phyloP scores from a whole-genome alignment of 23 tunicate species.

The Clavelina lepadiformis region DNA sequence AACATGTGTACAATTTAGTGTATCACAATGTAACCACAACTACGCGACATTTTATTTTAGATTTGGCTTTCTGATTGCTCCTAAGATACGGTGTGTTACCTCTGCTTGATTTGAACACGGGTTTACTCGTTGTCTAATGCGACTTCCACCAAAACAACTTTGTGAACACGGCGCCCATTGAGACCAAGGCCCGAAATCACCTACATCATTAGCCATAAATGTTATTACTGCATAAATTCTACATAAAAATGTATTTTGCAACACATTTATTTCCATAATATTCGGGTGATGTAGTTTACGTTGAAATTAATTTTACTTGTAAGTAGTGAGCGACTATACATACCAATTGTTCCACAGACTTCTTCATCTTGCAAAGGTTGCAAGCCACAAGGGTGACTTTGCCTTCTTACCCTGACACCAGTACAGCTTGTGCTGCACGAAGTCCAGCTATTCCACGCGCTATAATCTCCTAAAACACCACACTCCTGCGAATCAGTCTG shows the following conservation, averaged over 20 bases:
- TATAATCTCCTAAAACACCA: slow-evolving; percentile 51
- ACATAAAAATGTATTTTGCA: too few relatives aligned
- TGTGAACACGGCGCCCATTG: slow-evolving; percentile 55
- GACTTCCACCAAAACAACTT: slow-evolving; percentile 59
- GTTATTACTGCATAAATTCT: not conserved
- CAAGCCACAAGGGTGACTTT: slow-evolving; percentile 46
- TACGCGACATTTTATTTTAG: too few relatives aligned
- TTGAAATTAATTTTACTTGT: too few relatives aligned
- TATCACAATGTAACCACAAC: too few relatives aligned
- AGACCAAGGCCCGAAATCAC: slow-evolving; percentile 44
- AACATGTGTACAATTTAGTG: too few relatives aligned
- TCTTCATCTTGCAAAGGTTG: slow-evolving; percentile 28
- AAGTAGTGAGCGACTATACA: too few relatives aligned
- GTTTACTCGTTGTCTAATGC: slow-evolving; percentile 26
- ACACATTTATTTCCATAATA: too few relatives aligned
- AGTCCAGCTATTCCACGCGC: slow-evolving; percentile 61
- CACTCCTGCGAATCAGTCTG: slow-evolving; percentile 37
- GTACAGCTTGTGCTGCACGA: slow-evolving; percentile 71
- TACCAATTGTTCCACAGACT: slow-evolving; percentile 72
- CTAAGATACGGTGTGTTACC: too few relatives aligned
- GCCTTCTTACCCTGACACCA: slow-evolving; percentile 44
- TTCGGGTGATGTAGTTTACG: too few relatives aligned
- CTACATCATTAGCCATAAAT: slow-evolving; percentile 1
- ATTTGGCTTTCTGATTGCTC: too few relatives aligned
- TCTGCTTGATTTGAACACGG: slow-evolving; percentile 30